A percentile compares a stretch with the other conserved stretches of the same genome.
Conservation (phyloP, 2,113 vertebrate genomes). For the Eptesicus fuscus region DNA sequence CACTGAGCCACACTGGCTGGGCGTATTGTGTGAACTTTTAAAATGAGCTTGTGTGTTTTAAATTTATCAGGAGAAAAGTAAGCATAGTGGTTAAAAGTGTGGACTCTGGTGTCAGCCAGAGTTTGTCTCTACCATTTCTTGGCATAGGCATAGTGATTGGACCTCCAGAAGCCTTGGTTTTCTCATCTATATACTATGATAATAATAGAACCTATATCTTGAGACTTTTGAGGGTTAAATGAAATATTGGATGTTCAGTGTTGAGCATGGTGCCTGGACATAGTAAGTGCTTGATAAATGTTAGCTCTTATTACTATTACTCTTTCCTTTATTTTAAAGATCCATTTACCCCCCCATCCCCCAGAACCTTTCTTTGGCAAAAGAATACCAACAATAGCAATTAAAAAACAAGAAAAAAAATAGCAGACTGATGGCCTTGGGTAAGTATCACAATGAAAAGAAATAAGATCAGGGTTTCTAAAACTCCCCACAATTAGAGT, state of each 20-base stretch:
- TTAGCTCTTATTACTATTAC: background rate
- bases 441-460: slow-evolving; percentile 18
- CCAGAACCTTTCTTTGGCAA: background rate
- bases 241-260: background rate
- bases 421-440: background rate
- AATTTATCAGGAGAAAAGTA: background rate
- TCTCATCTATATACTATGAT: background rate
- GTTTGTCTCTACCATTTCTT: background rate
- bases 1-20: background rate
- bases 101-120: background rate
- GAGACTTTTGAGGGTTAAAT: slow-evolving; percentile 33
- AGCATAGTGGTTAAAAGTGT: background rate
- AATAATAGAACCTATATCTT: background rate
- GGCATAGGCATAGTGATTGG: background rate
- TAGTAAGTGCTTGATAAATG: background rate
- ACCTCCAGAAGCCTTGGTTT: background rate
- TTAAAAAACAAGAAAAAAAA: background rate
- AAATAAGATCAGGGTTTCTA: background rate
- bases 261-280: background rate
- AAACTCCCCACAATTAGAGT: background rate
- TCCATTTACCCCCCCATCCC: background rate
- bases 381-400: background rate
- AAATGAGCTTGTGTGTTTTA: background rate
- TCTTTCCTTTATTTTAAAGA: background rate
- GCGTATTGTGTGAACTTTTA: background rate